phyloP scores from a whole-genome alignment of 2,113 vertebrate species.

The Ceyx melanurus region DNA sequence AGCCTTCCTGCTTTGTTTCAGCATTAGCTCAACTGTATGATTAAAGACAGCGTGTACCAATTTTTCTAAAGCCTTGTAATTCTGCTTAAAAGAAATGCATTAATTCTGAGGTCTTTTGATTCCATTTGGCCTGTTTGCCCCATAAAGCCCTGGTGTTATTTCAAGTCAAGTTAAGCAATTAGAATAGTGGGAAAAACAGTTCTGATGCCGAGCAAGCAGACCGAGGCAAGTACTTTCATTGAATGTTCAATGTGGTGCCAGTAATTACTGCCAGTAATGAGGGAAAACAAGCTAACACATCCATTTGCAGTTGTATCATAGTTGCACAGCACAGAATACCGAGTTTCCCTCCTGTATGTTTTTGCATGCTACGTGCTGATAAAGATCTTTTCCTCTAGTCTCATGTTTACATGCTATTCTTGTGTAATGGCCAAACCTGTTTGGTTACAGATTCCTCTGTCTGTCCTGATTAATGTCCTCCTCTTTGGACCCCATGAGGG shows the following conservation, averaged over 20 bases:
- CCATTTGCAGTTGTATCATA: background rate
- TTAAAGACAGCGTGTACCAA: rapidly evolving
- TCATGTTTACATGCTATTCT: conserved; percentile 41
- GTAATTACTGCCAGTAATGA: background rate
- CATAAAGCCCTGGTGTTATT: background rate
- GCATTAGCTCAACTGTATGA: background rate
- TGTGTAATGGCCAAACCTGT: conserved; percentile 55
- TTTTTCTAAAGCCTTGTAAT: background rate
- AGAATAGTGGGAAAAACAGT: background rate
- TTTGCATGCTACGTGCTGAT: conserved; percentile 30
- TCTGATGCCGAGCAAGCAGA: background rate
- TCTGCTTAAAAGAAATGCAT: background rate
- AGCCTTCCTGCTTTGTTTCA: background rate
- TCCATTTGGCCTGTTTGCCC: background rate
- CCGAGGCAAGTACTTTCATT: background rate
- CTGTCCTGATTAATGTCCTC: conserved; percentile 35
- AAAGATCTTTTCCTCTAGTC: conserved; percentile 58
- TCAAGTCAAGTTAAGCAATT: background rate
- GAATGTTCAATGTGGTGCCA: background rate
- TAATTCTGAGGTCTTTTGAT: background rate
- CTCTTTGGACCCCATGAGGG: conserved; percentile 12
- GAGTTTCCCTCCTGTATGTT: background rate
- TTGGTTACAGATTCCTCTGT: conserved; percentile 44
- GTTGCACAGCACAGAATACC: background rate
- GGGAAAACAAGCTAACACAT: background rate